Evolutionary conservation across 2,113 vertebrate species (phyloP), one percentile per base, ranked within the genome.

Genomic region (Eulemur macaco): DNA sequence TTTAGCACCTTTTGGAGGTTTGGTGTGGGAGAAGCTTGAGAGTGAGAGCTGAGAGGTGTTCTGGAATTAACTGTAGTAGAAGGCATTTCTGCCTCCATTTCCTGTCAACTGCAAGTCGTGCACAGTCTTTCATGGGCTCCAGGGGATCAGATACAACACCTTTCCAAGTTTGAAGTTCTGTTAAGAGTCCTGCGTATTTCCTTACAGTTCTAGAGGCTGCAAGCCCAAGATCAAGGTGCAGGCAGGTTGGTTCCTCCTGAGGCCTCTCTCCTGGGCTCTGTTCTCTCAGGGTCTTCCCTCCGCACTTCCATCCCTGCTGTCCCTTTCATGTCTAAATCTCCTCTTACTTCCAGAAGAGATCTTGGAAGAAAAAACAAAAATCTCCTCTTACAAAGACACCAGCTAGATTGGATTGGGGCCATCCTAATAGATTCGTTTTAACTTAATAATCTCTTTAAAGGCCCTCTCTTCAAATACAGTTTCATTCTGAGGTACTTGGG

Each of bases 51-150:
- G 29, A 13, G 34, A 29, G 47, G 92, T 82, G 18, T 86, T 77
- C 95, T 64, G 47, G 58, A 90, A 82, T 47, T 58, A 29, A 54
- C 25, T 52, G 0, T 20, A 29, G 50, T 31, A 2, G 78, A 68
- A 73, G 39, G 71, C 1, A 12, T 82, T 68, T 50, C 54, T 39
- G 58, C 37, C 8, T n/a, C 1, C 37, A 3, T 47, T 56, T 58
- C 39, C 2, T 29, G 0, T 34, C 31, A 10, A 23, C 18, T 69
- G 29, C 10, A 42, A 23, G n/a, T 45, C n/a, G 34, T 0, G 1
- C 2, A 29, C 2, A 66, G 8, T 45, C 6, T 83, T 37, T 74
- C 5, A 12, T 18, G 63, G 20, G 17, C 34, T 2, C 7, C 3
- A 4, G 27, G 37, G 86, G 21, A 23, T 50, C 13, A 17, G 69